Conservation (phyloP, 2,797 vertebrate genomes). For the Alosa sapidissima region DNA sequence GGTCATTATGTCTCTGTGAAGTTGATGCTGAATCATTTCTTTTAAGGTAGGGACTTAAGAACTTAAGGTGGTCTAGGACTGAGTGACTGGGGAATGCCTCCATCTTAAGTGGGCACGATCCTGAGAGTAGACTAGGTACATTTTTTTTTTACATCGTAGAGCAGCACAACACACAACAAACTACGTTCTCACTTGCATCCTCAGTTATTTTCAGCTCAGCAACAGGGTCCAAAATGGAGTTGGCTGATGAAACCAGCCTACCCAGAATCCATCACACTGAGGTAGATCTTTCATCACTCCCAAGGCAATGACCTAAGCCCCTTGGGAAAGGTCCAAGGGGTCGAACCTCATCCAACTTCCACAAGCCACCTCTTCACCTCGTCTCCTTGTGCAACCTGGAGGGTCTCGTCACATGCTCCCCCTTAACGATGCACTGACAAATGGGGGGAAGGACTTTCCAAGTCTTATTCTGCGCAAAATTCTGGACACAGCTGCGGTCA, state of each 20-base stretch:
- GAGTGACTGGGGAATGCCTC: background rate
- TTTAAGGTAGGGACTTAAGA: slow-evolving; percentile 1
- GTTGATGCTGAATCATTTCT: background rate
- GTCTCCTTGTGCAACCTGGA: background rate
- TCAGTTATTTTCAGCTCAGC: slow-evolving; percentile 27
- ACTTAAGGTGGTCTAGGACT: background rate
- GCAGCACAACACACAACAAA: background rate
- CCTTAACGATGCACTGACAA: background rate
- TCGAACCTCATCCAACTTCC: slow-evolving; percentile 1
- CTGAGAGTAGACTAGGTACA: background rate
- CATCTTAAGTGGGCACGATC: background rate
- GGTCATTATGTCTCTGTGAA: background rate
- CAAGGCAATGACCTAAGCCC: slow-evolving; percentile 22
- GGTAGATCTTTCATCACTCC: slow-evolving; percentile 24
- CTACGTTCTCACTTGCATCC: background rate
- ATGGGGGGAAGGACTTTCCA: background rate
- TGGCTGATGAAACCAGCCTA: background rate
- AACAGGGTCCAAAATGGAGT: slow-evolving; percentile 15
- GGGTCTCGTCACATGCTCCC: background rate
- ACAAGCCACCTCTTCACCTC: background rate
- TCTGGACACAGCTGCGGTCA: background rate
- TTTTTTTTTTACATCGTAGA: background rate
- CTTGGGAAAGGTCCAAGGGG: slow-evolving; percentile 4
- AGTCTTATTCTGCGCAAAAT: background rate
- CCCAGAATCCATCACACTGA: slow-evolving; percentile 20